Evolutionary conservation across 2,888 invertebrate genomes (phyloP), one percentile per base, ranked within the genome.

Genomic region (Catocala fraxini): DNA sequence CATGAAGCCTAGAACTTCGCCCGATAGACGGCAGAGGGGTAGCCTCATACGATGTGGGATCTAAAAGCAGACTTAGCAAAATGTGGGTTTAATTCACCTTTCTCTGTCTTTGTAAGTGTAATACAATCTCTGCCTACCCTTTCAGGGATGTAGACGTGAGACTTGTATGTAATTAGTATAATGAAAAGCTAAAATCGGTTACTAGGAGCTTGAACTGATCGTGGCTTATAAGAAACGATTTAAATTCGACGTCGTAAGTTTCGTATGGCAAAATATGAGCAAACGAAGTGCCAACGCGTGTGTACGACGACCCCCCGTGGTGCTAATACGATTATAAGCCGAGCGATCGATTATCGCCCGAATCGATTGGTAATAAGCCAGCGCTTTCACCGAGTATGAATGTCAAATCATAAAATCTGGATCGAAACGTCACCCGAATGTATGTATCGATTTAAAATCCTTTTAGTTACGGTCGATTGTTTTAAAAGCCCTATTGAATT

Each of bases 311-410:
- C 90, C 90, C 86, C 90, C 91, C 90, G 85, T 77, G 85, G 79
- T 80, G 83, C 81, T 91, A 91, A 91, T 90, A 83, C 90, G 90
- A 90, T 91, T 89, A 90, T 75, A 75, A 81, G 78, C 77, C 86
- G 81, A 86, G 83, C 84, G 83, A 88, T 90, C 88, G 89, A 86
- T 88, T 87, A 87, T 85, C 81, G 76, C 73, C 81, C 84, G 81
- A 85, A 84, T 85, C 86, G 82, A 80, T 74, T 80, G 76, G 79
- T 81, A 88, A 89, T 87, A 89, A 89, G 85, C 84, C 82, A 79
- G 74, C 80, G 90, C 93, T 94, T 93, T 94, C 92, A 90, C 93
- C 86, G 81, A 79, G 84, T 89, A 88, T 89, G 87, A 89, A 90
- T 91, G 92, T 92, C 91, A 90, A 84, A 86, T 84, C 80, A 80